Evolutionary conservation across 2,797 vertebrate species (phyloP).

Genomic region (Mycteria americana): DNA sequence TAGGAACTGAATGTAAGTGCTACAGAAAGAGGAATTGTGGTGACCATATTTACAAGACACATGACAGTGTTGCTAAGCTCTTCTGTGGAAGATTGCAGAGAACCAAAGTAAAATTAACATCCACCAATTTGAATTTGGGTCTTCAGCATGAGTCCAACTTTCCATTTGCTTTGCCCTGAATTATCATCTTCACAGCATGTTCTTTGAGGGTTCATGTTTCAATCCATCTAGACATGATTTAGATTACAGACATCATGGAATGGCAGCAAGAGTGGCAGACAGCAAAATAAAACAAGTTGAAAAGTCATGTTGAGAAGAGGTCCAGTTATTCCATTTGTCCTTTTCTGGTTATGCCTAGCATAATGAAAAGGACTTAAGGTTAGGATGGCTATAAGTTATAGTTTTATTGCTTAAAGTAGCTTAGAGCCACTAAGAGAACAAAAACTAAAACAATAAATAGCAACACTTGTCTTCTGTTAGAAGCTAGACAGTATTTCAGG

Average conservation of each 20-base stretch:
- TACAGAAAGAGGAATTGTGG: not conserved
- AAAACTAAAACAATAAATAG: not conserved
- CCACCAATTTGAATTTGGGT: not conserved
- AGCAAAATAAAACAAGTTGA: not conserved
- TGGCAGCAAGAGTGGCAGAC: not conserved
- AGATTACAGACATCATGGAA: not conserved
- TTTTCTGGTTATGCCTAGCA: not conserved
- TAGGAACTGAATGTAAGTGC: conserved; percentile 13
- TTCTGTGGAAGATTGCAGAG: not conserved
- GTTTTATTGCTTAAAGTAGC: not conserved
- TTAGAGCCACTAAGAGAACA: not conserved
- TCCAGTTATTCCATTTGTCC: conserved; percentile 39
- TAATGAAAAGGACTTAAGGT: not conserved
- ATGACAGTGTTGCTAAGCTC: not conserved
- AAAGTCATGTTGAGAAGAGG: not conserved
- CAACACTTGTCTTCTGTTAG: not conserved
- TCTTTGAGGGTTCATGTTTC: not conserved
- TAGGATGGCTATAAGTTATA: not conserved
- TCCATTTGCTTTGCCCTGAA: not conserved
- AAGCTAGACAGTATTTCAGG: not conserved
- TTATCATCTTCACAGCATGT: not conserved
- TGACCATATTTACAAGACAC: not conserved
- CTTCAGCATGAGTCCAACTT: not conserved
- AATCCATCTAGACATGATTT: not conserved
- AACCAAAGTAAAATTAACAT: not conserved